These are phyloP conservation scores for Pardosa pseudoannulata DNA, from an alignment of 2,888 invertebrate species.

Conservation along the genomic window DNA sequence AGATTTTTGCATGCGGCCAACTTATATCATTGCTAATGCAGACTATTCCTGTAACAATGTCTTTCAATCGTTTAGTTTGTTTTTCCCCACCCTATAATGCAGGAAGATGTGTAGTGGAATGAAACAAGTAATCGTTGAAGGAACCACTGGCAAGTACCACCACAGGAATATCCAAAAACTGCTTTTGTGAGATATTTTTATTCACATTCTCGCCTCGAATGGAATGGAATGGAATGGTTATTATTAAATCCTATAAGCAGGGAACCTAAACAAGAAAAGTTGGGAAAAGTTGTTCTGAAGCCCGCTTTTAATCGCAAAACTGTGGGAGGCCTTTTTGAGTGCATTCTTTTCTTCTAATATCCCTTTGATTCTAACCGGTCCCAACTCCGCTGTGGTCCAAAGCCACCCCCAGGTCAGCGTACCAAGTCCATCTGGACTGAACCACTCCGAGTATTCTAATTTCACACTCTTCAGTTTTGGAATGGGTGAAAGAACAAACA, in stretches of 20 bases:
- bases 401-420: neutral
- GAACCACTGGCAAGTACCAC: too few relatives aligned
- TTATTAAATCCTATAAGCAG: neutral
- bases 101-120: too few relatives aligned
- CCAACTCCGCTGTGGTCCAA: neutral
- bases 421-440: neutral
- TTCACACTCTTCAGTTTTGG: slow-evolving; percentile 5
- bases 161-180: too few relatives aligned
- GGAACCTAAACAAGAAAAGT: neutral
- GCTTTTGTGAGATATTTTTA: too few relatives aligned
- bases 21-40: too few relatives aligned
- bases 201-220: neutral
- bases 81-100: too few relatives aligned
- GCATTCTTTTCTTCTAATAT: neutral
- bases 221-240: neutral
- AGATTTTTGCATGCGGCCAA: too few relatives aligned
- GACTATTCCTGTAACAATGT: too few relatives aligned
- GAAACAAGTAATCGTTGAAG: too few relatives aligned
- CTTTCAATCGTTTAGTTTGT: too few relatives aligned
- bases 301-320: neutral
- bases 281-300: neutral
- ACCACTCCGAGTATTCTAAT: neutral
- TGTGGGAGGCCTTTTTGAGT: neutral
- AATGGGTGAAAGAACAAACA: neutral
- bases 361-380: slow-evolving; percentile 8